Percentiles rank a stretch among this genome's conserved stretches.
These are phyloP conservation scores for Melierax canorus DNA, from an alignment of 2,113 vertebrate species.

Conservation along the genomic window DNA sequence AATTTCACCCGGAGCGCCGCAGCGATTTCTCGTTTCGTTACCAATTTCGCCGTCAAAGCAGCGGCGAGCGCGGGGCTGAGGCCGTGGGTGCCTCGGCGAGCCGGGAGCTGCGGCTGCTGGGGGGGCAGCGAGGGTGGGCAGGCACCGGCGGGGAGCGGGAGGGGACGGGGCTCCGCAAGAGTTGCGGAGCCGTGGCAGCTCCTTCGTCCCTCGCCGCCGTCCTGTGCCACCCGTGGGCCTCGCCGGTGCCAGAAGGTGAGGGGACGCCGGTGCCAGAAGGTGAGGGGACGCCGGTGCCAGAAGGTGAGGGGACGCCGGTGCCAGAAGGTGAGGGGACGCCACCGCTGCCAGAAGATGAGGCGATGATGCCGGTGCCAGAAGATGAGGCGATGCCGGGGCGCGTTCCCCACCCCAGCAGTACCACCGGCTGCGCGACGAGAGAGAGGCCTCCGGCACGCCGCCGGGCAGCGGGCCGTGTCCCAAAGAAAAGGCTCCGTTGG, in stretches of 20 bases:
- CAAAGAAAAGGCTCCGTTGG: neutral
- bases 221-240: neutral
- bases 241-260: neutral
- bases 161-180: neutral
- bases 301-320: too few species aligned
- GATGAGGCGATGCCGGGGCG: neutral
- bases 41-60: neutral
- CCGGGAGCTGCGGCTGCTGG: neutral
- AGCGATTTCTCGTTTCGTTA: fast-evolving
- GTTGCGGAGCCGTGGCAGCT: too few species aligned
- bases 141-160: neutral
- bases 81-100: neutral
- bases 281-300: too few species aligned
- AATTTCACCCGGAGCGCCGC: neutral
- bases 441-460: neutral
- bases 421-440: neutral
- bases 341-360: neutral
- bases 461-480: neutral
- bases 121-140: neutral
- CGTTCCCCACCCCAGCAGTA: fast-evolving
- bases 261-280: too few species aligned
- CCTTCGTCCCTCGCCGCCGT: neutral
- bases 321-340: neutral
- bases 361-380: neutral
- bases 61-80: neutral